phyloP scores from a whole-genome alignment of 2,797 vertebrate genomes.

The Chiroxiphia lanceolata region DNA sequence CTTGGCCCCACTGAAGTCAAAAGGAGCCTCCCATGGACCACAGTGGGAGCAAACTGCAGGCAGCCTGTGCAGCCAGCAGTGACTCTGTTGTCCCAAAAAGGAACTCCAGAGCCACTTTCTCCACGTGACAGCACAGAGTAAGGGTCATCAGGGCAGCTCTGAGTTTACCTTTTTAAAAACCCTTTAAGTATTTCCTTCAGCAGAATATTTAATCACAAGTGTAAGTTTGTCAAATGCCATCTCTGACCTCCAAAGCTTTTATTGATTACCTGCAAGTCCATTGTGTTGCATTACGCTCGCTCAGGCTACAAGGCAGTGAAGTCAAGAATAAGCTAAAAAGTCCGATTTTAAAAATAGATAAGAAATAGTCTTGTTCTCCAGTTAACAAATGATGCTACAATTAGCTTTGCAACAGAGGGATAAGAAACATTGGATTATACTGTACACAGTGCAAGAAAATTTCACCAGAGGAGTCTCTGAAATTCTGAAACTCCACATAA shows the following conservation, averaged over 20 bases:
- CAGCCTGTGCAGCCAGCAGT: background rate
- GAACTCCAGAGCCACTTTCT: background rate
- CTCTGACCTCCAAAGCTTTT: conserved; percentile 69
- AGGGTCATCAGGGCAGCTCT: conserved; percentile 3
- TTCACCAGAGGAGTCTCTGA: background rate
- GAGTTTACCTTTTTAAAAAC: conserved; percentile 23
- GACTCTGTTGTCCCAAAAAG: background rate
- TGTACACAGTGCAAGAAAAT: background rate
- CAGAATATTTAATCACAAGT: conserved; percentile 65
- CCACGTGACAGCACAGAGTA: background rate
- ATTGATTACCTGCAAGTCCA: conserved; percentile 66
- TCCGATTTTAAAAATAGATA: conserved; percentile 27
- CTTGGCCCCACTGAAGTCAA: background rate
- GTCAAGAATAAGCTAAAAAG: conserved; percentile 56
- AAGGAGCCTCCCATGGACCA: background rate
- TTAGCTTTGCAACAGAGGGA: background rate
- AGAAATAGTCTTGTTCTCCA: conserved; percentile 1
- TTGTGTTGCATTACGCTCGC: conserved; percentile 64
- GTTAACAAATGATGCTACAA: conserved; percentile 12
- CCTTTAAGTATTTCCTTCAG: conserved; percentile 43
- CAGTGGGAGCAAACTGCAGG: background rate
- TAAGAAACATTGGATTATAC: conserved; percentile 31
- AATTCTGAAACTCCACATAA: conserved; percentile 3
- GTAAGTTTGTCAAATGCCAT: conserved; percentile 63
- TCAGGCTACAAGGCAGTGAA: conserved; percentile 17